Percentiles rank a stretch among this genome's conserved stretches.
phyloP scores from a whole-genome alignment of 2,888 invertebrate genomes.

The Xanthostigma xanthostigma region DNA sequence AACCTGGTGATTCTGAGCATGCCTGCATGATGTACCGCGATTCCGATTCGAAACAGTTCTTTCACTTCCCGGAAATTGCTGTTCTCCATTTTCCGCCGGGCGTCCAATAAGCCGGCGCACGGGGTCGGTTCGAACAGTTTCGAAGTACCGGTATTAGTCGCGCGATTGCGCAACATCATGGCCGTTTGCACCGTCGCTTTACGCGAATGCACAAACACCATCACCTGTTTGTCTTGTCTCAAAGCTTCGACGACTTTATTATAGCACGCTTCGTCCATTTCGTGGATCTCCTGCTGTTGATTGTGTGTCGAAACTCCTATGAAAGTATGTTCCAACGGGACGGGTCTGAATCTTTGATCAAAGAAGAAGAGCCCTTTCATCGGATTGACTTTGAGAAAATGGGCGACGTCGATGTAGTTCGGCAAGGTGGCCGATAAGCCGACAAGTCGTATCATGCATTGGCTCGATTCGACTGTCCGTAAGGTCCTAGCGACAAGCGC shows the following conservation, averaged over 20 bases:
- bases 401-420: slow-evolving; percentile 92
- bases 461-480: slow-evolving; percentile 79
- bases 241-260: slow-evolving; percentile 75
- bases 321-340: slow-evolving; percentile 84
- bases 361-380: slow-evolving; percentile 87
- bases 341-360: slow-evolving; percentile 86
- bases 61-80: slow-evolving; percentile 68
- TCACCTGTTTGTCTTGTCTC: slow-evolving; percentile 84
- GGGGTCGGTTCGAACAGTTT: slow-evolving; percentile 54
- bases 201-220: slow-evolving; percentile 97
- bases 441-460: slow-evolving; percentile 92
- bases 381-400: slow-evolving; percentile 87
- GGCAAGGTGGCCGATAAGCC: slow-evolving; percentile 95
- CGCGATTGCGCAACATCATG: slow-evolving; percentile 65
- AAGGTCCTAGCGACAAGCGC: slow-evolving; percentile 91
- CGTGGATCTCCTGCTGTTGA: slow-evolving; percentile 58
- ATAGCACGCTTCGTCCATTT: slow-evolving; percentile 87
- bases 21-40: slow-evolving; percentile 95
- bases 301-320: slow-evolving; percentile 77
- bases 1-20: slow-evolving; percentile 77
- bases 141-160: slow-evolving; percentile 57
- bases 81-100: slow-evolving; percentile 51
- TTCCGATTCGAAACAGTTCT: slow-evolving; percentile 73
- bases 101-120: slow-evolving; percentile 44
- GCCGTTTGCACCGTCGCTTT: slow-evolving; percentile 91